phyloP scores from a whole-genome alignment of 2,888 invertebrate genomes.

The Criorhina ranunculi region DNA sequence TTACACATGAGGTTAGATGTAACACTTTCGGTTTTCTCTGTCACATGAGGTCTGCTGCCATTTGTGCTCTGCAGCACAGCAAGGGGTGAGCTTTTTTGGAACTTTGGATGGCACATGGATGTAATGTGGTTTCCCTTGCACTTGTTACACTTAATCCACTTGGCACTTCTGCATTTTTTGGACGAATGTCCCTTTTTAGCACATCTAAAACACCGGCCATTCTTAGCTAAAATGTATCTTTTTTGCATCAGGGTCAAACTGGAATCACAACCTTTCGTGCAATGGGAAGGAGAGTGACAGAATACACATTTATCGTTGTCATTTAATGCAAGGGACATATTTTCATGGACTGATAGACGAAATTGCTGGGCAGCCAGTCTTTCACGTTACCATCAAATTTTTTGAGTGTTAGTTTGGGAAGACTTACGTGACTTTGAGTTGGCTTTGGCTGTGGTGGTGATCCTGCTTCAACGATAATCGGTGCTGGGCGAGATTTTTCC shows the following conservation, averaged over 20 bases:
- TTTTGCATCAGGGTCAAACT: constrained; percentile 1
- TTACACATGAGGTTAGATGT: constrained; percentile 22
- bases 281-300: no score
- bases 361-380: background rate
- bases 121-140: constrained; percentile 29
- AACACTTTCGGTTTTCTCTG: constrained; percentile 13
- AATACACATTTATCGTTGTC: constrained; percentile 17
- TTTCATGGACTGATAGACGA: constrained; percentile 12
- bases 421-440: constrained; percentile 12
- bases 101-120: constrained; percentile 7
- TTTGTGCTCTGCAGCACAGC: no score
- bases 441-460: background rate
- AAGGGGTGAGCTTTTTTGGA: no score
- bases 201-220: constrained; percentile 22
- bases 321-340: constrained; percentile 13
- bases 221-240: constrained; percentile 11
- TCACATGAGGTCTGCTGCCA: background rate
- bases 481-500: constrained; percentile 8
- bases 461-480: background rate
- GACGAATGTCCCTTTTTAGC: constrained; percentile 15
- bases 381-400: background rate
- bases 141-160: no score
- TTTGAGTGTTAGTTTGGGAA: constrained; percentile 9
- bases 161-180: no score
- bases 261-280: no score